Evolutionary conservation across 2,797 vertebrate species (phyloP).

Genomic region (Urophycis tenuis): DNA sequence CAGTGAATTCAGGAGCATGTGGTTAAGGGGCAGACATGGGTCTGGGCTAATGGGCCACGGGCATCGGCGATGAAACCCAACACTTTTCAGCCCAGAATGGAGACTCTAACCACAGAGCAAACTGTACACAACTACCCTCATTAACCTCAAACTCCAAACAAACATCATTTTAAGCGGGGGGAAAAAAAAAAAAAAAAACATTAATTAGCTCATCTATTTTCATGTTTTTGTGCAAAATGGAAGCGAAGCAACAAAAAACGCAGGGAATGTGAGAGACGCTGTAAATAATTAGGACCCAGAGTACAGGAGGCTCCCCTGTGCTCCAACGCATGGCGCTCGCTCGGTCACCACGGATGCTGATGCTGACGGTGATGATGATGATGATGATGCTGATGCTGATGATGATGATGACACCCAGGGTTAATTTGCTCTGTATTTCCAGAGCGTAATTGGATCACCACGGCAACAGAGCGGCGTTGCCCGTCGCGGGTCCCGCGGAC

Average conservation of each 20-base stretch:
- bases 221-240: background rate
- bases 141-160: background rate
- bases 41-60: background rate
- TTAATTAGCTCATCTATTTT: background rate
- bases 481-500: conserved; percentile 38
- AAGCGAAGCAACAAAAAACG: conserved; percentile 17
- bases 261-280: background rate
- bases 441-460: conserved; percentile 54
- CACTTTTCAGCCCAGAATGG: background rate
- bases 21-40: background rate
- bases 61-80: background rate
- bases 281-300: conserved; percentile 38
- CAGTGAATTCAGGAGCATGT: background rate
- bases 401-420: conserved; percentile 6
- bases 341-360: conserved; percentile 27
- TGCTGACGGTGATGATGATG: background rate
- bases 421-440: conserved; percentile 37
- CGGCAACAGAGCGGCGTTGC: conserved; percentile 30
- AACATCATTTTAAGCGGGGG: background rate
- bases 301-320: conserved; percentile 23
- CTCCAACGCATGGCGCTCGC: conserved; percentile 20
- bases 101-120: background rate
- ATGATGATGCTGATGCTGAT: conserved; percentile 17
- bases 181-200: background rate
- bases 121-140: background rate